phyloP scores from a whole-genome alignment of 2,113 vertebrate genomes.

The Myanophis thanlyinensis region DNA sequence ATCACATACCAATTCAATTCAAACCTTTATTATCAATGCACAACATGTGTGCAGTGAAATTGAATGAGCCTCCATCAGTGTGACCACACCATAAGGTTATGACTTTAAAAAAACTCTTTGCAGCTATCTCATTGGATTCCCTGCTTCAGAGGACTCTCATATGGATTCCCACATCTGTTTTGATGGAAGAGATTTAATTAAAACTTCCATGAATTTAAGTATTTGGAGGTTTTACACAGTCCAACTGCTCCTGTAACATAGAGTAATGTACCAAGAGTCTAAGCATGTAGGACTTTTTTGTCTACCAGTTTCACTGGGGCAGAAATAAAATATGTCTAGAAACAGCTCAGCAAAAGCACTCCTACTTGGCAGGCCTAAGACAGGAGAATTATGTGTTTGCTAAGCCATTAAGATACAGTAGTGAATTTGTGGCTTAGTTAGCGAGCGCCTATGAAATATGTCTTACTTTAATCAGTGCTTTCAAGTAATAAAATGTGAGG shows the following conservation, averaged over 20 bases:
- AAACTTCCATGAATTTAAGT: not conserved
- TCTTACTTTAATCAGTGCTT: slow-evolving; percentile 64
- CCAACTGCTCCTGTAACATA: not conserved
- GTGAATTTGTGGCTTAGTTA: slow-evolving; percentile 57
- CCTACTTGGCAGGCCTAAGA: slow-evolving; percentile 26
- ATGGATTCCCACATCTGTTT: not conserved
- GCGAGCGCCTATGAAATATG: slow-evolving; percentile 57
- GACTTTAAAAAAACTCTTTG: too few species aligned
- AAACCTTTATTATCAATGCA: too few species aligned
- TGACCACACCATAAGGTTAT: too few species aligned
- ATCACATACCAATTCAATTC: too few species aligned
- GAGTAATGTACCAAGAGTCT: slow-evolving; percentile 2
- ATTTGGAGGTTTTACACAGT: not conserved
- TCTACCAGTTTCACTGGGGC: slow-evolving; percentile 4
- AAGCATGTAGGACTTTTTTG: not conserved
- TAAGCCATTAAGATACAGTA: slow-evolving; percentile 57
- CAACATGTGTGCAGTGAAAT: too few species aligned
- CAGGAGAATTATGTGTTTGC: slow-evolving; percentile 45
- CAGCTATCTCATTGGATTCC: not conserved
- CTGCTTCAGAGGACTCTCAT: not conserved
- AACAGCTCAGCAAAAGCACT: slow-evolving; percentile 34
- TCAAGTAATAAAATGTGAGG: slow-evolving; percentile 65
- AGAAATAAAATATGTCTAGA: not conserved
- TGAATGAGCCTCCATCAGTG: too few species aligned
- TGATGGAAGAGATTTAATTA: not conserved